These are phyloP conservation scores for Neodiprion fabricii DNA, from an alignment of 1,140 invertebrate species.

Conservation along the genomic window DNA sequence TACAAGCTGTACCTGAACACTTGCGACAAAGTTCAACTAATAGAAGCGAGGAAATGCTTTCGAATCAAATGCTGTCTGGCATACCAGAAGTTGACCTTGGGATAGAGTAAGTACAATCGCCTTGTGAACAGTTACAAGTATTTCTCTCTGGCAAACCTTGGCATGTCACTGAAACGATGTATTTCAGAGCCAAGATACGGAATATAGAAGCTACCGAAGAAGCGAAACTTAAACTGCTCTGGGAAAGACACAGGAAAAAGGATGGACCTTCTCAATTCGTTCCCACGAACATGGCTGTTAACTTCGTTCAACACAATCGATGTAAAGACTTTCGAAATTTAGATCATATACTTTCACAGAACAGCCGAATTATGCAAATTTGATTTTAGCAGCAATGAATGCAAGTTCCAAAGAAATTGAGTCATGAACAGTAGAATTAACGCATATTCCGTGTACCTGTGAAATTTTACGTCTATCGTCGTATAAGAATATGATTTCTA, in stretches of 20 bases:
- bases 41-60: slow-evolving; percentile 96
- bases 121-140: too few relatives aligned
- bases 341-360: slow-evolving; percentile 24
- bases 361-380: slow-evolving; percentile 9
- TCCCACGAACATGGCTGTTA: slow-evolving; percentile 96
- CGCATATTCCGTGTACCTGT: background rate
- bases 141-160: background rate
- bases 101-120: slow-evolving; percentile 77
- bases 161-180: slow-evolving; percentile 28
- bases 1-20: slow-evolving; percentile 87
- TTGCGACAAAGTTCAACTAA: slow-evolving; percentile 81
- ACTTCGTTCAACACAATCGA: slow-evolving; percentile 96
- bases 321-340: slow-evolving; percentile 65
- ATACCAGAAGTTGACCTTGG: slow-evolving; percentile 99
- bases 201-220: slow-evolving; percentile 99
- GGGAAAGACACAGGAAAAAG: slow-evolving; percentile 89
- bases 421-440: too few relatives aligned
- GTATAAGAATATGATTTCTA: slow-evolving; percentile 15
- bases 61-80: slow-evolving; percentile 99
- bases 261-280: slow-evolving; percentile 96
- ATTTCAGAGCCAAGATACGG: slow-evolving; percentile 86
- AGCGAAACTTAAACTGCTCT: slow-evolving; percentile 90
- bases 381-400: background rate
- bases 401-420: too few relatives aligned
- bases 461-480: background rate